Conservation (phyloP, 2,888 invertebrate species). For the Nysson spinosus region DNA sequence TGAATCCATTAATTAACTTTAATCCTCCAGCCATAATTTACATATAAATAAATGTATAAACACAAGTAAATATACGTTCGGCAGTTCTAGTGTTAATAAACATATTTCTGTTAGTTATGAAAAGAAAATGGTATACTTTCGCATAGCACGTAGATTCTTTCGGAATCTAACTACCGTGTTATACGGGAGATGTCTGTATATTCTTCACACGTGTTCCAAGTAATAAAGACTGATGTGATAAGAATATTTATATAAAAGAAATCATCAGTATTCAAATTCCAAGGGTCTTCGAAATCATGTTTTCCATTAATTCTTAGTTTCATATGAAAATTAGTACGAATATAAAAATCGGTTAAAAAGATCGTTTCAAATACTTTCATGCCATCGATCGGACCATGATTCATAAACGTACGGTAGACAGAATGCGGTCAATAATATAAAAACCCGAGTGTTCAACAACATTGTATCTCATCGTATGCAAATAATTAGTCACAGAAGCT, state of each 20-base stretch:
- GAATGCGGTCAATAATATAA: constrained; percentile 50
- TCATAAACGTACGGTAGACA: constrained; percentile 27
- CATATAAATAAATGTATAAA: too few species aligned
- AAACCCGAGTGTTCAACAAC: constrained; percentile 19
- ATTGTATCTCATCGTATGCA: neutral
- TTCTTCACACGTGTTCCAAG: constrained; percentile 6
- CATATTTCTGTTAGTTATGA: too few species aligned
- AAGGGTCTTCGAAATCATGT: constrained; percentile 21
- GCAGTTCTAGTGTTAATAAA: too few species aligned
- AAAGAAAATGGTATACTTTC: too few species aligned
- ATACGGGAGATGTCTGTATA: neutral
- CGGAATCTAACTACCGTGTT: too few species aligned
- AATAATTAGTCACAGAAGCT: constrained; percentile 2
- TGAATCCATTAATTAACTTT: too few species aligned
- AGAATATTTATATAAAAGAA: constrained; percentile 9
- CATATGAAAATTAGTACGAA: constrained; percentile 16
- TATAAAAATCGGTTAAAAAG: constrained; percentile 33
- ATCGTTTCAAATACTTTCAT: constrained; percentile 9
- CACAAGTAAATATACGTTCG: too few species aligned
- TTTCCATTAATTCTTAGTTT: constrained; percentile 6
- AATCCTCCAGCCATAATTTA: too few species aligned
- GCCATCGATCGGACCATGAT: constrained; percentile 14
- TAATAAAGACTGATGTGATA: constrained; percentile 13
- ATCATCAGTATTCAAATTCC: neutral
- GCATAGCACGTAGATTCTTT: too few species aligned